phyloP scores from a whole-genome alignment of 2,797 vertebrate species.

The Spinibarbus caldwelli region DNA sequence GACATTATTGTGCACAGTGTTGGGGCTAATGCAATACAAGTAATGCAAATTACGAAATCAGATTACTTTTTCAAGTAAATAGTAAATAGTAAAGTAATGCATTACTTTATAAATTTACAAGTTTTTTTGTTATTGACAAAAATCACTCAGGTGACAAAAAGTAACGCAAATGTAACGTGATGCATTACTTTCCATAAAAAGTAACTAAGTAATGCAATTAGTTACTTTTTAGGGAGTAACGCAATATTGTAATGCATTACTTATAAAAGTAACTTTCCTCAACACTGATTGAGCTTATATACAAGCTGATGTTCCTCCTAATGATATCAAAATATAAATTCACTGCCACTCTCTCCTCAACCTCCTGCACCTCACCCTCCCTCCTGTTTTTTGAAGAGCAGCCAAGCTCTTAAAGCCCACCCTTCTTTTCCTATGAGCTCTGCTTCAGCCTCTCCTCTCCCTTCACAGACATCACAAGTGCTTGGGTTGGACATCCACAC shows the following conservation, averaged over 20 bases:
- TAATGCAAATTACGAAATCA: not conserved
- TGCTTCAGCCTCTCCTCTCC: conserved; percentile 42
- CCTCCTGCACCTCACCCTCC: conserved; percentile 22
- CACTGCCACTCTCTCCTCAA: conserved; percentile 1
- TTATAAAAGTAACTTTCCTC: not conserved
- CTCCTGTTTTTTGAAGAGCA: conserved; percentile 28
- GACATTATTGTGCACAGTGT: too few species aligned
- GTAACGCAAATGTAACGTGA: too few species aligned
- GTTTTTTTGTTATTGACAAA: too few species aligned
- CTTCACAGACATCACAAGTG: conserved; percentile 32
- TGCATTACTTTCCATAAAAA: not conserved
- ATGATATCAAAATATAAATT: not conserved
- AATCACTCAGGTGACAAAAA: too few species aligned
- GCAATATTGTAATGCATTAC: not conserved
- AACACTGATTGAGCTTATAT: not conserved
- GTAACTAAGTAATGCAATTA: not conserved
- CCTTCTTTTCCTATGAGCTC: conserved; percentile 46
- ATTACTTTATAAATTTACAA: too few species aligned
- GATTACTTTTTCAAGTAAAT: not conserved
- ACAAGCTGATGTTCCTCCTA: not conserved
- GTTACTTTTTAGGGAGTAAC: not conserved
- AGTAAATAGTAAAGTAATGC: too few species aligned
- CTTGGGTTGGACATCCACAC: conserved; percentile 32
- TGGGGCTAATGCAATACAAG: too few species aligned
- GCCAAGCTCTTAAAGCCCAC: conserved; percentile 38